phyloP scores from a whole-genome alignment of 2,888 invertebrate species.

The Lamellibrachia satsuma region DNA sequence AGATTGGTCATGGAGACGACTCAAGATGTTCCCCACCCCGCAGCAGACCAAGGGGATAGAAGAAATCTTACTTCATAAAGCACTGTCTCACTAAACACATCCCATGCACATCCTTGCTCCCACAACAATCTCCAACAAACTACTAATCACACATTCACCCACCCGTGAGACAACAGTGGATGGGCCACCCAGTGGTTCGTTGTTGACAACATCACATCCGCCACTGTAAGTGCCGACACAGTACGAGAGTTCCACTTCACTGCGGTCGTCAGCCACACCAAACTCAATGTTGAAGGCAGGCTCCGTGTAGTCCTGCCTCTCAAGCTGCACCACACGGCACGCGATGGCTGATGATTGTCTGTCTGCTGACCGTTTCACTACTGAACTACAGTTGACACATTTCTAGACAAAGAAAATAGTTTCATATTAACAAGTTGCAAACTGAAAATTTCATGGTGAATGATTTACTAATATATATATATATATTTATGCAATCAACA shows the following conservation, averaged over 20 bases:
- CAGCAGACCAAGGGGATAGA: no score
- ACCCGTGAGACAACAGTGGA: not conserved
- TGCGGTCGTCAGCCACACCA: slow-evolving; percentile 36
- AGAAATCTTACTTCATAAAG: no score
- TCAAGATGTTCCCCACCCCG: no score
- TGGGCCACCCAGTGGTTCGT: slow-evolving; percentile 8
- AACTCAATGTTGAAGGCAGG: slow-evolving; percentile 43
- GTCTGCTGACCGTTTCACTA: no score
- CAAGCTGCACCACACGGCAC: slow-evolving; percentile 38
- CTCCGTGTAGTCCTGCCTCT: slow-evolving; percentile 44
- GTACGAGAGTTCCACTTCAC: slow-evolving; percentile 13
- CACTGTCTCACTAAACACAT: not conserved
- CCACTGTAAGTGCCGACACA: slow-evolving; percentile 21
- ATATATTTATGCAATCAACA: no score
- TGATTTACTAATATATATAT: no score
- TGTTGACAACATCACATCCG: slow-evolving; percentile 24
- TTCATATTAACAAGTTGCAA: no score
- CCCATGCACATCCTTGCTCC: not conserved
- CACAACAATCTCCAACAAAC: not conserved
- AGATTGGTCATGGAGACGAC: no score
- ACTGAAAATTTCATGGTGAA: no score
- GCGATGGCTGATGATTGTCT: not conserved
- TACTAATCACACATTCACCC: not conserved
- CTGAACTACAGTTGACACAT: no score
- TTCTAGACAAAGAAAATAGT: no score